Evolutionary conservation across 1,140 invertebrate genomes (phyloP).

Genomic region (Oryzaephilus surinamensis): DNA sequence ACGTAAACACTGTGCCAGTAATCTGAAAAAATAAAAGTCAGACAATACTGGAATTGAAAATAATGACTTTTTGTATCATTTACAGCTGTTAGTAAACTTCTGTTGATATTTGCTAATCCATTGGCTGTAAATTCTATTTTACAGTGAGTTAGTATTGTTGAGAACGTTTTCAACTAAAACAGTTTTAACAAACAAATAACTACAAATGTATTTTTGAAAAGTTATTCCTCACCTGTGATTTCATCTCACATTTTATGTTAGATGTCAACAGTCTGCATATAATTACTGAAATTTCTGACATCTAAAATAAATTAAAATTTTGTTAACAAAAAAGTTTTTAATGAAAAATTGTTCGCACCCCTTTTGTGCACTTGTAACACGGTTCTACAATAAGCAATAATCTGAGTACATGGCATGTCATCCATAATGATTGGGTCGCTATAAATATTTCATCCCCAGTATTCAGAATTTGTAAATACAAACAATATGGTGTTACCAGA

Average conservation of each 20-base stretch:
- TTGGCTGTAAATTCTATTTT: slow-evolving; percentile 1
- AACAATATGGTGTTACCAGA: slow-evolving; percentile 1
- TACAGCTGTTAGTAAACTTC: background rate
- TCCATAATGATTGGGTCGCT: slow-evolving; percentile 4
- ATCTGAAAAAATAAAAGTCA: slow-evolving; percentile 3
- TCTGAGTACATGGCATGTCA: slow-evolving; percentile 4
- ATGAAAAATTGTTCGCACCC: background rate
- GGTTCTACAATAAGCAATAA: slow-evolving; percentile 6
- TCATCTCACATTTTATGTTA: background rate
- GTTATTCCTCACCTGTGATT: background rate
- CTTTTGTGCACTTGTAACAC: slow-evolving; percentile 3
- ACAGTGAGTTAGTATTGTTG: background rate
- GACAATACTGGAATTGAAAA: no score
- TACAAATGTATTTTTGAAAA: background rate
- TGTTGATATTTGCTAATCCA: background rate
- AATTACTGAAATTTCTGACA: background rate
- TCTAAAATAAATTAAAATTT: background rate
- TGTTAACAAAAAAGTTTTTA: background rate
- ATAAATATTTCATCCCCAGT: slow-evolving; percentile 6
- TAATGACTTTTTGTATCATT: background rate
- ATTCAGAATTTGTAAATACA: background rate
- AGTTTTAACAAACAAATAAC: background rate
- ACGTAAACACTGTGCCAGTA: slow-evolving; percentile 1
- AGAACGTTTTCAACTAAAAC: slow-evolving; percentile 4
- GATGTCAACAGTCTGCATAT: slow-evolving; percentile 1